Conservation (phyloP, 2,888 invertebrate genomes). For the Ctena decussata region DNA sequence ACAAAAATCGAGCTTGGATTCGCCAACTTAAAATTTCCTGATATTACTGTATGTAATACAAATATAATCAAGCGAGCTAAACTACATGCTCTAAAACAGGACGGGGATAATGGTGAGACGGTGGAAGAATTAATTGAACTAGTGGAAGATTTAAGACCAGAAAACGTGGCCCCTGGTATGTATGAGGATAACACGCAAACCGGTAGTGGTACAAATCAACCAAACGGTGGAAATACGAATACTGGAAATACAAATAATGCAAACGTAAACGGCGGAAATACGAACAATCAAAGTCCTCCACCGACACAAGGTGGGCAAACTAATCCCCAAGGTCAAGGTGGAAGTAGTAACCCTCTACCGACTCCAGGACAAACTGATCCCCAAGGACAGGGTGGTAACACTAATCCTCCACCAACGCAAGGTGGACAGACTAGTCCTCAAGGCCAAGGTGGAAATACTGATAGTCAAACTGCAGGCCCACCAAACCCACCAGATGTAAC, state of each 20-base stretch:
- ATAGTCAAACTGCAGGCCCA: too few species aligned
- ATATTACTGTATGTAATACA: slow-evolving; percentile 68
- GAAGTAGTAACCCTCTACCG: too few species aligned
- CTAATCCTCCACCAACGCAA: neutral
- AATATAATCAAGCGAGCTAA: slow-evolving; percentile 52
- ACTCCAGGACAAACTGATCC: neutral
- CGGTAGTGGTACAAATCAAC: neutral
- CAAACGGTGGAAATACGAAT: neutral
- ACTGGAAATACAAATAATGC: slow-evolving; percentile 19
- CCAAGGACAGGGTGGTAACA: neutral
- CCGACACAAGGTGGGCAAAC: too few species aligned
- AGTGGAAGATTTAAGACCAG: slow-evolving; percentile 34
- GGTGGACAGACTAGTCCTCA: neutral
- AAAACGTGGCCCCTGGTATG: slow-evolving; percentile 51
- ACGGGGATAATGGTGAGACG: too few species aligned
- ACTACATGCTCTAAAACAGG: slow-evolving; percentile 18
- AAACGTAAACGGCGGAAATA: neutral
- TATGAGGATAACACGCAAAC: slow-evolving; percentile 29
- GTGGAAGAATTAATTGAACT: slow-evolving; percentile 36
- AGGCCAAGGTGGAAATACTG: too few species aligned
- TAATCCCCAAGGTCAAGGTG: too few species aligned
- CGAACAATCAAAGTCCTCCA: neutral
- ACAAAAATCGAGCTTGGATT: slow-evolving; percentile 62
- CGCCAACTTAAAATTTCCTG: slow-evolving; percentile 54
- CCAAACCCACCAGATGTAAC: too few species aligned